Evolutionary conservation across 2,888 invertebrate species (phyloP).

Genomic region (Enchytraeus crypticus): DNA sequence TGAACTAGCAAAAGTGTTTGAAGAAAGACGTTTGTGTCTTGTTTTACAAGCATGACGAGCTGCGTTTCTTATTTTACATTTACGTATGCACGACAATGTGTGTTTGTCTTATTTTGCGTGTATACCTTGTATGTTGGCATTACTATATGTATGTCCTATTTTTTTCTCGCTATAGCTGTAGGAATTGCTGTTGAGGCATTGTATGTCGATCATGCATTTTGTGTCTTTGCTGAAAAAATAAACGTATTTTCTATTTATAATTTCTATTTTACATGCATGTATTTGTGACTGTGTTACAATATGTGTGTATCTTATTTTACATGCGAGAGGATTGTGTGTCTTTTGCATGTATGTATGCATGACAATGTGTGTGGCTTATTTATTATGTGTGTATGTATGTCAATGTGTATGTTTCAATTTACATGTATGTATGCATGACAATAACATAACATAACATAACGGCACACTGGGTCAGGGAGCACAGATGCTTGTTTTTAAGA

Average conservation of each 20-base stretch:
- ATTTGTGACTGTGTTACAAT: not conserved
- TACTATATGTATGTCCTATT: not conserved
- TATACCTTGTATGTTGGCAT: not conserved
- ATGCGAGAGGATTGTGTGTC: not conserved
- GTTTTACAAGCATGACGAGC: no score
- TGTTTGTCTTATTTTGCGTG: no score
- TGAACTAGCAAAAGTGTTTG: no score
- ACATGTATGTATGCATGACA: not conserved
- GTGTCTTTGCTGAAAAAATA: no score
- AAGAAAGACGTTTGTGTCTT: no score
- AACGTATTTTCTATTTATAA: not conserved
- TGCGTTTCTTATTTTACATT: no score
- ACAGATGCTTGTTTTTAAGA: no score
- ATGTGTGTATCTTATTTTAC: not conserved
- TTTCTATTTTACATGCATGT: slow-evolving; percentile 5
- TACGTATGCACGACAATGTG: no score
- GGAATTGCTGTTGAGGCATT: no score
- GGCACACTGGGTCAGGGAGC: no score
- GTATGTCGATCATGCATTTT: no score
- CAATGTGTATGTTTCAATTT: not conserved
- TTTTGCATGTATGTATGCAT: not conserved
- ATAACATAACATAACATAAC: no score
- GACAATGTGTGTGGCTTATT: not conserved
- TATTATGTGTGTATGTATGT: not conserved
- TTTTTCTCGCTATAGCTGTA: not conserved